Conservation (phyloP, 37 sponge, comb jelly and placozoan genomes). For the Halisarca cf. caerulea region DNA sequence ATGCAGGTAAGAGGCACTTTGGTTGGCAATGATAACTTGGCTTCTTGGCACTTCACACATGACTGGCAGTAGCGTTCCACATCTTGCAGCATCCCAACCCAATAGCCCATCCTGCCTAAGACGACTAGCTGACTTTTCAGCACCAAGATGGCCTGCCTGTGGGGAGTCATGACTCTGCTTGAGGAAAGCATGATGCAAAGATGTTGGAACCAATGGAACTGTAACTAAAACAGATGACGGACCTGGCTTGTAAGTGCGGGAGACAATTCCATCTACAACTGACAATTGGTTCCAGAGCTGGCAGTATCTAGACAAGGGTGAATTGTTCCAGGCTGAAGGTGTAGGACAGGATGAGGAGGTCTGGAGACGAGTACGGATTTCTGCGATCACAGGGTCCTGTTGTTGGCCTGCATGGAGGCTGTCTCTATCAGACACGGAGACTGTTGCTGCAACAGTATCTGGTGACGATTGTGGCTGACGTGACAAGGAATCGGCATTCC, state of each 20-base stretch:
- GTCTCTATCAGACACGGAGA: no score
- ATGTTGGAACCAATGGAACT: not conserved
- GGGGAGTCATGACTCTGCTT: not conserved
- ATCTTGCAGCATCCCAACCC: not conserved
- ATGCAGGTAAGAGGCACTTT: not conserved
- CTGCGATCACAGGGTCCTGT: no score
- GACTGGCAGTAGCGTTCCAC: not conserved
- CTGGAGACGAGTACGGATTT: no score
- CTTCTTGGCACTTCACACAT: conserved; percentile 22
- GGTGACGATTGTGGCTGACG: no score
- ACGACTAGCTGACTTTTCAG: not conserved
- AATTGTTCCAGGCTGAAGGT: not conserved
- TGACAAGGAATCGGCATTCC: conserved; percentile 43
- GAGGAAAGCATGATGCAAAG: not conserved
- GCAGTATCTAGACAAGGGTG: not conserved
- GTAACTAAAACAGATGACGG: not conserved
- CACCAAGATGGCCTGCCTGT: not conserved
- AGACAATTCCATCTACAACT: not conserved
- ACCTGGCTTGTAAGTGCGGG: not conserved
- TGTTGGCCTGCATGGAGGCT: no score
- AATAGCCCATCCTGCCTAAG: not conserved
- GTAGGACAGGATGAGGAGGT: no score
- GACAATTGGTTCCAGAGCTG: conserved; percentile 6
- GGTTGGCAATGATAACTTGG: conserved; percentile 13
- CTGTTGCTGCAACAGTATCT: no score